Percentiles rank a stretch among this genome's conserved stretches.
Conservation (phyloP, 2,888 invertebrate genomes). For the Cephus spinipes region DNA sequence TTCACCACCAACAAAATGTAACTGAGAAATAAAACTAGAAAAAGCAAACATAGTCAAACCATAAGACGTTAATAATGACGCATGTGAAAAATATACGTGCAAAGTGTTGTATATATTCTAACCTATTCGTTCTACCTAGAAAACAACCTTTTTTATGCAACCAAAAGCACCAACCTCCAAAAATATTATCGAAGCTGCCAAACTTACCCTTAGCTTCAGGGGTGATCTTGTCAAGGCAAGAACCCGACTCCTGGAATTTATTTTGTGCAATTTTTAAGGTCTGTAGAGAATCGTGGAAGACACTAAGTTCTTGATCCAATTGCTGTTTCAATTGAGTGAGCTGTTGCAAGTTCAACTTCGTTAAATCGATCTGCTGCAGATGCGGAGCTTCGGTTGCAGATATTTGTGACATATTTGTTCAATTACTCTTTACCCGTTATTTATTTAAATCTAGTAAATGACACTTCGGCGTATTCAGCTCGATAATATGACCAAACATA, state of each 20-base stretch:
- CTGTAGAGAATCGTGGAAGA: slow-evolving; percentile 91
- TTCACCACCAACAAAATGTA: no score
- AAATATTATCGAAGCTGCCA: no score
- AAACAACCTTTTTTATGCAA: not conserved
- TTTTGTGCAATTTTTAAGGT: slow-evolving; percentile 90
- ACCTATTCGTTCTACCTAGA: not conserved
- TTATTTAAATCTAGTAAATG: not conserved
- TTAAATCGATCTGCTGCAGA: slow-evolving; percentile 83
- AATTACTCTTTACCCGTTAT: not conserved
- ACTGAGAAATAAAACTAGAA: no score
- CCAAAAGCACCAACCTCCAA: not conserved
- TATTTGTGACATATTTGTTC: slow-evolving; percentile 71
- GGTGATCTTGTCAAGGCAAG: slow-evolving; percentile 83
- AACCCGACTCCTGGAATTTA: slow-evolving; percentile 90
- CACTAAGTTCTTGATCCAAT: slow-evolving; percentile 88
- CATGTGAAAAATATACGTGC: no score
- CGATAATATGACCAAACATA: not conserved
- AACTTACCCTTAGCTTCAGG: slow-evolving; percentile 76
- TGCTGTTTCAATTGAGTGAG: slow-evolving; percentile 87
- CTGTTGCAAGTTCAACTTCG: slow-evolving; percentile 83
- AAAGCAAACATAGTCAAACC: no score
- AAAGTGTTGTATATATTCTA: not conserved
- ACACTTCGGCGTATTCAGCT: not conserved
- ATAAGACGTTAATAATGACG: no score
- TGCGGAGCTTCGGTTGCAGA: slow-evolving; percentile 74